Evolutionary conservation across 1,140 invertebrate species (phyloP).

Genomic region (Heliconius congener): DNA sequence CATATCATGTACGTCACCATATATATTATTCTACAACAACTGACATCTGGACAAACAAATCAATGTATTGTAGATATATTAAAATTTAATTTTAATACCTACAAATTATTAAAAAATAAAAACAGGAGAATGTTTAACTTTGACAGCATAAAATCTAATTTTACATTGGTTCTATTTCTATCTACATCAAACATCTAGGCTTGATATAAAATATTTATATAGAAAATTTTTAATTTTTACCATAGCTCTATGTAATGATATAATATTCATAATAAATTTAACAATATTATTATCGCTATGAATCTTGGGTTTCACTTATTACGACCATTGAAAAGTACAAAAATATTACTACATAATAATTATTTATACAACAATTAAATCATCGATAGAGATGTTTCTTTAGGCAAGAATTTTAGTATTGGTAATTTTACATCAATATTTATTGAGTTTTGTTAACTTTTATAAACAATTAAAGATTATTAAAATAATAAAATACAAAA

Average conservation of each 20-base stretch:
- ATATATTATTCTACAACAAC: slow-evolving; percentile 20
- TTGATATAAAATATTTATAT: neutral
- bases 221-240: neutral
- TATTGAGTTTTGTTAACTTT: neutral
- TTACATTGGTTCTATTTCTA: slow-evolving; percentile 10
- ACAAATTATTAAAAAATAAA: neutral
- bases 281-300: neutral
- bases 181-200: neutral
- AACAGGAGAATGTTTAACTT: neutral
- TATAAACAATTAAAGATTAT: neutral
- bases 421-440: neutral
- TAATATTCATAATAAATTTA: neutral
- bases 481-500: neutral
- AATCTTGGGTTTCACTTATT: neutral
- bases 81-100: slow-evolving; percentile 1
- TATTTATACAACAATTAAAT: slow-evolving; percentile 23
- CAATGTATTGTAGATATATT: neutral
- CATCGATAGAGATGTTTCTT: neutral
- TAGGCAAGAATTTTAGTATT: slow-evolving; percentile 21
- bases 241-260: neutral
- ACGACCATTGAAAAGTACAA: slow-evolving; percentile 25
- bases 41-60: slow-evolving; percentile 18
- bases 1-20: slow-evolving; percentile 38
- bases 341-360: slow-evolving; percentile 23
- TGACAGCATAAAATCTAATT: neutral